phyloP scores from a whole-genome alignment of 2,113 vertebrate genomes.

The Sisor rabdophorus region DNA sequence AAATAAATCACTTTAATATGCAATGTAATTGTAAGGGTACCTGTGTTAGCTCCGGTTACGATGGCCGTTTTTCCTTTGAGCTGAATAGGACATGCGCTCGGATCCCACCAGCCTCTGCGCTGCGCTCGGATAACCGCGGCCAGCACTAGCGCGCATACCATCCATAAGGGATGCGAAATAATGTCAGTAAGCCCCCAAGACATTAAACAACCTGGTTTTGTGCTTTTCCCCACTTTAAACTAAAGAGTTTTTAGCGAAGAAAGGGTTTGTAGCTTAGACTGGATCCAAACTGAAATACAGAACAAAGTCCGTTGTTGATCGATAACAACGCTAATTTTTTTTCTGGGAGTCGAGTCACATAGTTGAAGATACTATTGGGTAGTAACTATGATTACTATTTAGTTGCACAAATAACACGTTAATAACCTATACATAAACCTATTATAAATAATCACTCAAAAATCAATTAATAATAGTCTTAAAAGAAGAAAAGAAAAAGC shows the following conservation, averaged over 20 bases:
- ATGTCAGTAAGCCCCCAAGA: slow-evolving; percentile 40
- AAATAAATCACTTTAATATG: neutral
- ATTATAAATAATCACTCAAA: too few relatives aligned
- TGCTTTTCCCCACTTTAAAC: neutral
- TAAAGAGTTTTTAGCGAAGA: neutral
- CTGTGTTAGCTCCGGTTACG: slow-evolving; percentile 82
- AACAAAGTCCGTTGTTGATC: neutral
- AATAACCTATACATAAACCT: too few relatives aligned
- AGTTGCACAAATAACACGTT: too few relatives aligned
- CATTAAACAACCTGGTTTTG: slow-evolving; percentile 43
- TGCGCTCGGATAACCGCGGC: slow-evolving; percentile 56
- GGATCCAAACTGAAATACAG: too few relatives aligned
- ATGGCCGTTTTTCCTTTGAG: slow-evolving; percentile 78
- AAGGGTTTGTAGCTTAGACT: too few relatives aligned
- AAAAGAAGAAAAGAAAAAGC: too few relatives aligned
- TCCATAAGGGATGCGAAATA: slow-evolving; percentile 64
- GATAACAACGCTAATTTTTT: too few relatives aligned
- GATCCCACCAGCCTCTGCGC: slow-evolving; percentile 64
- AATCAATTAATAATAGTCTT: too few relatives aligned
- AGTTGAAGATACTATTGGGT: too few relatives aligned
- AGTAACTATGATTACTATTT: too few relatives aligned
- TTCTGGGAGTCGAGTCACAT: too few relatives aligned
- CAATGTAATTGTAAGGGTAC: slow-evolving; percentile 55
- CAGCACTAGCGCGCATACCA: slow-evolving; percentile 52
- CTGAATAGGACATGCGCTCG: slow-evolving; percentile 59